Evolutionary conservation across 53 echinoderm and acorn worm species (phyloP), one percentile per base, ranked within the genome.

Genomic region (Zoroaster sp.): DNA sequence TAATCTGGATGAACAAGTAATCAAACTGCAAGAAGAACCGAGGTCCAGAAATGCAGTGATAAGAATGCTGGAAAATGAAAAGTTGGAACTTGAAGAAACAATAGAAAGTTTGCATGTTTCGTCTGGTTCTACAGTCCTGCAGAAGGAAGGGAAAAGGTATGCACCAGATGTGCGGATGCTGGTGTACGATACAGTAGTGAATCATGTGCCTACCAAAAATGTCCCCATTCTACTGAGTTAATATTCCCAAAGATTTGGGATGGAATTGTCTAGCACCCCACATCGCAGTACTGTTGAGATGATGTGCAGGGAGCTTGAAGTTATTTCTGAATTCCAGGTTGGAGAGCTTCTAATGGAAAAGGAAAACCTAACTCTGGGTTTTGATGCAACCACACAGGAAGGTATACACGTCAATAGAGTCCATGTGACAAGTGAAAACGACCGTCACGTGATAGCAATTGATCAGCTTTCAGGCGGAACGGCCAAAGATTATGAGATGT

Each of bases 341-440:
- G 80, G 66, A 32, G 92, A 92, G 35, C 0, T 88, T 25, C 25
- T 35, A 3, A 59, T 80, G 39, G 53, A 73, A 33, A 51, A 9
- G 0, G 28, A 92, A 44, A 33, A 92, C 40, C 18, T 92, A n/a
- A 88, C 91, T 5, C 31, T 91, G 4, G 86, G 68, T 1, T 85
- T 90, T 70, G 90, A 90, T 75, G 85, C 85, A 31, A 90, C 90
- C 1, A 90, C 90, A 25, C 90, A 85, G 49, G 83, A 75, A 23
- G 86, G 90, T n/a, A 40, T 47, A 10, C 88, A 88, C 34, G 45
- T 87, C n/a, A 89, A 89, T 43, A 46, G 75, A 5, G 52, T 90
- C 12, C 83, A 90, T 40, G 7, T 90, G 18, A 90, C 75, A 2
- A 78, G 65, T 38, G 31, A 72, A 54, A 69, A 23, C 14, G 73